A percentile compares a stretch with the other conserved stretches of the same genome.
phyloP scores from a whole-genome alignment of 2,113 vertebrate genomes.

The Dicerorhinus sumatrensis region DNA sequence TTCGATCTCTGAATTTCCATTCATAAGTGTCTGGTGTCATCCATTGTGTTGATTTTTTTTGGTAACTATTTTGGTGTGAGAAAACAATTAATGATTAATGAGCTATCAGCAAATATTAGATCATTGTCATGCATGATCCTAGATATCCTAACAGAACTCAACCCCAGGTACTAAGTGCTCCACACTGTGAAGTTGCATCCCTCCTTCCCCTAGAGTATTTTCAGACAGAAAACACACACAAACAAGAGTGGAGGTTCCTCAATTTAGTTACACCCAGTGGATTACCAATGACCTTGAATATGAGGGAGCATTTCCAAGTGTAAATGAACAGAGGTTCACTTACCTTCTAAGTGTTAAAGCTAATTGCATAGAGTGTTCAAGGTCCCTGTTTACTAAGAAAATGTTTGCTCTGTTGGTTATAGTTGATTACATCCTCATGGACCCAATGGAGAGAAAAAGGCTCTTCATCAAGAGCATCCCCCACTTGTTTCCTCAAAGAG shows the following conservation, averaged over 20 bases:
- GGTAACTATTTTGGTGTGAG: not conserved
- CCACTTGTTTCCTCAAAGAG: conserved; percentile 87
- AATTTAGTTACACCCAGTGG: not conserved
- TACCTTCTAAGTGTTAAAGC: not conserved
- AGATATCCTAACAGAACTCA: not conserved
- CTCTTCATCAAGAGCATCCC: conserved; percentile 91
- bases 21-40: not conserved
- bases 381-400: not conserved
- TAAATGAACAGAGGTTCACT: not conserved
- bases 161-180: not conserved
- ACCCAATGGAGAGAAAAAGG: conserved; percentile 90
- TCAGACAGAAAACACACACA: not conserved
- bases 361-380: not conserved
- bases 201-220: not conserved
- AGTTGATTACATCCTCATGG: conserved; percentile 96
- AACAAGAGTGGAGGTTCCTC: not conserved
- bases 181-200: not conserved
- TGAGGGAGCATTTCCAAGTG: not conserved
- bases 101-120: not conserved
- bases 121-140: not conserved
- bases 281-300: not conserved
- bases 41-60: not conserved
- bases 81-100: not conserved
- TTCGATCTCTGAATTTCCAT: not conserved
- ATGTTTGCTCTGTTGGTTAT: conserved; percentile 26